These are phyloP conservation scores for Microtus richardsoni DNA, from an alignment of 2,113 vertebrate species.

Conservation along the genomic window DNA sequence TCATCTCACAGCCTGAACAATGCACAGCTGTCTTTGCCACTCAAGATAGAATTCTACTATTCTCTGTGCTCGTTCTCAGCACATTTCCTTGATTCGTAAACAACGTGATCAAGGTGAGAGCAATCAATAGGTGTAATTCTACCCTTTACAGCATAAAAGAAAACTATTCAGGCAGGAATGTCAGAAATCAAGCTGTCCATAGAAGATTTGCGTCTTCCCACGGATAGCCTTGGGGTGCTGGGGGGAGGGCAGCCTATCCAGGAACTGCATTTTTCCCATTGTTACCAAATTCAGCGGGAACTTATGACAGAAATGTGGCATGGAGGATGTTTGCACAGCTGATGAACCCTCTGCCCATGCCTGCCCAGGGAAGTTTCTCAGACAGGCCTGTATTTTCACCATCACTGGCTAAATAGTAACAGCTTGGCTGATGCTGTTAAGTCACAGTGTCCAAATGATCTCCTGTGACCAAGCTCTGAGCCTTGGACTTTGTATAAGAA, in stretches of 20 bases:
- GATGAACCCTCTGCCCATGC: neutral
- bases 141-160: neutral
- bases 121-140: neutral
- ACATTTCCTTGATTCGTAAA: conserved; percentile 8
- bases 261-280: neutral
- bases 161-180: neutral
- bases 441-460: neutral
- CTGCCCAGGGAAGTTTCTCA: neutral
- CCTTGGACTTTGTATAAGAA: neutral
- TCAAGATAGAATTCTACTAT: neutral
- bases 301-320: neutral
- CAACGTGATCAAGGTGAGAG: neutral
- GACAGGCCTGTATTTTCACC: neutral
- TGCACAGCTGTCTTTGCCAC: neutral
- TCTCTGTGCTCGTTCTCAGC: neutral
- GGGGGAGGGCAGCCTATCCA: neutral
- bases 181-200: neutral
- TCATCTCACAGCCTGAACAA: neutral
- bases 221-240: neutral
- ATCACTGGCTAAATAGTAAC: neutral
- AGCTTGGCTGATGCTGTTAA: neutral
- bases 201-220: neutral
- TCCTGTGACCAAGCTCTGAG: neutral
- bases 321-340: neutral
- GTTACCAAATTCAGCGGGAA: neutral